Evolutionary conservation across 2,113 vertebrate genomes (phyloP), one percentile per base, ranked within the genome.

Genomic region (Emydocephalus ijimae): DNA sequence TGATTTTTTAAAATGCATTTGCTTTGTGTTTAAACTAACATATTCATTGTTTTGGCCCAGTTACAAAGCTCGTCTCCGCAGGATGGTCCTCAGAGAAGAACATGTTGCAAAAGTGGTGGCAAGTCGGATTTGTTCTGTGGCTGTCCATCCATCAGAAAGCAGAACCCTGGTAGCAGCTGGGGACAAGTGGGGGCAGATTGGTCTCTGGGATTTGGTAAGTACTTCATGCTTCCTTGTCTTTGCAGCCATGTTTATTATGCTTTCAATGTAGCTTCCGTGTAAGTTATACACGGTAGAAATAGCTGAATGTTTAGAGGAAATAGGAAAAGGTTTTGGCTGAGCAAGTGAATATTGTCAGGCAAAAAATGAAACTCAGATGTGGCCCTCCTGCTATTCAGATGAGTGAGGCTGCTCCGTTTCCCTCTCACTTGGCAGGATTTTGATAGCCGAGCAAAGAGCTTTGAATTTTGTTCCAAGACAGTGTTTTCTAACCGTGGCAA

Each of bases 131-230:
- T 97, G 92, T 48, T 98, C 98, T 5, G 64, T 98, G 93, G 98
- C 98, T 29, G 94, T 99, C 91, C 99, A 99, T 81, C 99, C 99
- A 2, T 98, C 98, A 0, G 94, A 96, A 59, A 98, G 97, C 96
- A 95, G 93, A 91, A 94, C 98, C 93, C 94, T 99, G 0, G 96
- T 99, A 95, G 99, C 98, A 39, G 98, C 98, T 1, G 99, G 99
- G 20, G 98, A 98, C 96, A 98, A 93, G 89, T 55, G 0, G 0
- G 99, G 99, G 1, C 96, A 97, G 34, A 21, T 99, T 14, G 99
- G 98, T 64, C 97, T 99, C 55, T 99, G 98, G 98, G 98, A 98
- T 15, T 89, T 98, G 96, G 99, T 99, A 95, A 97, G 98, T 96
- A 94, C 0, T 61, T 74, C 0, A 0, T 43, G 26, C 39, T 93